phyloP scores from a whole-genome alignment of 2,113 vertebrate genomes.

The Cyrtonyx montezumae region DNA sequence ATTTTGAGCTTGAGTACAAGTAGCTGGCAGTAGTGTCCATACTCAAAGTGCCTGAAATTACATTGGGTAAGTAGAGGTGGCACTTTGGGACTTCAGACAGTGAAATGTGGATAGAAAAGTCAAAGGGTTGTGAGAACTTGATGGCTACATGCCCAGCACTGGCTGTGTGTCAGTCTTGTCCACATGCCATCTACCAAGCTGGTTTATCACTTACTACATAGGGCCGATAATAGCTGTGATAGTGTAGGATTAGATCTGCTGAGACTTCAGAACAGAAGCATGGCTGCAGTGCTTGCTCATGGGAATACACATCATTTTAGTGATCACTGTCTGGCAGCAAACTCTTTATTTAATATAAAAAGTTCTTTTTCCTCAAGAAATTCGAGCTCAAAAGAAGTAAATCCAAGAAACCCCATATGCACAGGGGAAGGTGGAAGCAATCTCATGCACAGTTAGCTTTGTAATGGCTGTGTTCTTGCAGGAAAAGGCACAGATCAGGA shows the following conservation, averaged over 20 bases:
- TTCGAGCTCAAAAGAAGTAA: not conserved
- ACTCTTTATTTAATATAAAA: conserved; percentile 8
- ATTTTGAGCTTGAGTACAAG: not conserved
- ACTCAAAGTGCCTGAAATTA: not conserved
- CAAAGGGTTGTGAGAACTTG: not conserved
- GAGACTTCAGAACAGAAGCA: not conserved
- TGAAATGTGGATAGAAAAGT: not conserved
- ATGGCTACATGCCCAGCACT: not conserved
- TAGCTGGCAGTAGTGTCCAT: not conserved
- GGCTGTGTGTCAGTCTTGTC: conserved; percentile 27
- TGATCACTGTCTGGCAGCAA: not conserved
- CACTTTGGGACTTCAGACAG: not conserved
- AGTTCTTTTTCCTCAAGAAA: conserved; percentile 1
- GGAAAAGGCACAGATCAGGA: conserved; percentile 86
- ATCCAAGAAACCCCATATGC: not conserved
- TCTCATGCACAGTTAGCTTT: not conserved
- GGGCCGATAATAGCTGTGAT: conserved; percentile 12
- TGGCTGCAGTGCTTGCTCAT: not conserved
- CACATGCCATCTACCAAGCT: not conserved
- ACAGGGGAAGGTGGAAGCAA: not conserved
- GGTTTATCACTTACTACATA: conserved; percentile 24
- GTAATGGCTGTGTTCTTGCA: conserved; percentile 55
- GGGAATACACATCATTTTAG: conserved; percentile 24
- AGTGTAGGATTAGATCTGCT: not conserved
- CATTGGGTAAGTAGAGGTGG: not conserved